phyloP scores from a whole-genome alignment of 2,113 vertebrate genomes.

The Tachysurus vachellii region DNA sequence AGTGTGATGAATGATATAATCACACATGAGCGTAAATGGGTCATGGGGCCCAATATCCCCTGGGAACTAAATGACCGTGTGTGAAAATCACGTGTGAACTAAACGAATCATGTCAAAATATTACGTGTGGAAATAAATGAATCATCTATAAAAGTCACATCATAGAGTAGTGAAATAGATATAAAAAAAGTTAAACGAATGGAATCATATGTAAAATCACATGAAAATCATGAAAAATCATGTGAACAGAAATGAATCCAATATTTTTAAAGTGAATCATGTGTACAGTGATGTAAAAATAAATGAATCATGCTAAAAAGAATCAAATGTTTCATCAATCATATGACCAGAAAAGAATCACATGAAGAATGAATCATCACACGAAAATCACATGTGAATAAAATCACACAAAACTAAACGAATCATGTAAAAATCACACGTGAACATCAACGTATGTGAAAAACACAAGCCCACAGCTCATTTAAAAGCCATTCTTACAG shows the following conservation, averaged over 20 bases:
- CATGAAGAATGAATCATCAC: background rate
- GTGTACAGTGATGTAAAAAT: background rate
- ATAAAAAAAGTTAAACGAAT: background rate
- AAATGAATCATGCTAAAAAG: background rate
- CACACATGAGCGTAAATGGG: too few species aligned
- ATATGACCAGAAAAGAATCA: background rate
- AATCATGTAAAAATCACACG: background rate
- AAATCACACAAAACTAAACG: background rate
- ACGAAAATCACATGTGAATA: too few species aligned
- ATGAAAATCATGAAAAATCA: background rate
- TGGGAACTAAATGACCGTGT: background rate
- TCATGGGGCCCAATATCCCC: too few species aligned
- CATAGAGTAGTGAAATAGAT: background rate
- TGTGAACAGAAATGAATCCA: background rate
- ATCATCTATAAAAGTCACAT: background rate
- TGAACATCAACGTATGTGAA: background rate
- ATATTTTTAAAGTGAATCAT: too few species aligned
- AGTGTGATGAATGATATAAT: too few species aligned
- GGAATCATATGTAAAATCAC: background rate
- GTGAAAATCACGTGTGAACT: background rate
- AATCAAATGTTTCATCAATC: background rate
- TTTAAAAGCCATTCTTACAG: background rate
- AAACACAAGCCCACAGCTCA: background rate
- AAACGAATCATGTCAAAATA: background rate
- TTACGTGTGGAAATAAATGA: background rate